A percentile compares a stretch with the other conserved stretches of the same genome.
phyloP scores from a whole-genome alignment of 2,113 vertebrate species.

The Anseranas semipalmata region DNA sequence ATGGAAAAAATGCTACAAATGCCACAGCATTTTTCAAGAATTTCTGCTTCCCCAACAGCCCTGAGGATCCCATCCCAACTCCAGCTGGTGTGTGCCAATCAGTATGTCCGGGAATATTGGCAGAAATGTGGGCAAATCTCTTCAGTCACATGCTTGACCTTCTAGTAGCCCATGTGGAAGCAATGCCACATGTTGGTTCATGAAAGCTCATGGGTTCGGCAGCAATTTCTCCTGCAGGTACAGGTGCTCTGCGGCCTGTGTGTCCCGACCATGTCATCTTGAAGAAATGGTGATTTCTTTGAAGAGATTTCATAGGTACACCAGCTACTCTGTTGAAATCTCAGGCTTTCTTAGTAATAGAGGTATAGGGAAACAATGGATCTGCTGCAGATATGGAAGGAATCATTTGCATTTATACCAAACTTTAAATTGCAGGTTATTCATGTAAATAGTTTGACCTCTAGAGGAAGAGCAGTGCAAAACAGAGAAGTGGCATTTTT shows the following conservation, averaged over 20 bases:
- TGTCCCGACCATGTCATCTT: accelerated
- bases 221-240: background rate
- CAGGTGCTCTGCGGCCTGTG: accelerated
- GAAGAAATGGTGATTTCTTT: background rate
- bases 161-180: accelerated
- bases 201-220: background rate
- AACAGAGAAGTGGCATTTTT: background rate
- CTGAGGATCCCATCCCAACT: background rate
- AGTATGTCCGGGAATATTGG: background rate
- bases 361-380: background rate
- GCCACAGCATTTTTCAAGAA: background rate
- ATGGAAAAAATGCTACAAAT: background rate
- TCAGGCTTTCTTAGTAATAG: background rate
- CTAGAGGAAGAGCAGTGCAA: background rate
- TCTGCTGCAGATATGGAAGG: background rate
- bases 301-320: background rate
- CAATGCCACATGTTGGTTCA: accelerated
- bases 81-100: background rate
- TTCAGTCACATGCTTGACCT: background rate
- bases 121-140: background rate
- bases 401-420: background rate
- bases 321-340: background rate
- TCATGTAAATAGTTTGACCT: background rate
- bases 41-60: background rate
- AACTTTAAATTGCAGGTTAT: background rate